These are phyloP conservation scores for Clamator glandarius DNA, from an alignment of 2,797 vertebrate genomes.

Conservation along the genomic window DNA sequence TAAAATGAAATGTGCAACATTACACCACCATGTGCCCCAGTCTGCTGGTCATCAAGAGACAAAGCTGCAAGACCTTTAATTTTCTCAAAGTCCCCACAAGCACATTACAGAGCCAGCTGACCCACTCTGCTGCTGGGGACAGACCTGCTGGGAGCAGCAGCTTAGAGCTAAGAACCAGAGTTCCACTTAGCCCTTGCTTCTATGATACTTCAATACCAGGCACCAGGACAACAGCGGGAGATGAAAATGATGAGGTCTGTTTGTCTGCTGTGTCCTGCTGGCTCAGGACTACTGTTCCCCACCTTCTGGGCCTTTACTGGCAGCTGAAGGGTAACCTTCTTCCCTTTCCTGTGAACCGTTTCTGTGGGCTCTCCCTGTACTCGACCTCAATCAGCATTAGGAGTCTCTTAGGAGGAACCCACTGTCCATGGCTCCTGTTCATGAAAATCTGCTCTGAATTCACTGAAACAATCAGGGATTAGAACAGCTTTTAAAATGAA, in stretches of 20 bases:
- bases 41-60: neutral
- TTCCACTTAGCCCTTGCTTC: neutral
- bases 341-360: neutral
- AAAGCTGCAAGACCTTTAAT: neutral
- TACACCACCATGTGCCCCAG: neutral
- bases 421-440: neutral
- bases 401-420: neutral
- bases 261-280: neutral
- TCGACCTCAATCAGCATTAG: neutral
- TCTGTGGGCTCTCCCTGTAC: neutral
- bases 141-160: neutral
- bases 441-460: neutral
- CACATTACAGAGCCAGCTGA: neutral
- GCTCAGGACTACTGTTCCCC: neutral
- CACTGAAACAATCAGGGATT: neutral
- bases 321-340: neutral
- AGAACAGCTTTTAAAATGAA: neutral
- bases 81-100: neutral
- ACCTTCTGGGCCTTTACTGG: neutral
- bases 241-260: neutral
- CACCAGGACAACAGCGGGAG: neutral
- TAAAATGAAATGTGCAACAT: neutral
- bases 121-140: too few relatives aligned
- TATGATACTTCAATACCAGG: rapidly evolving
- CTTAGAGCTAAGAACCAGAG: neutral